These are phyloP conservation scores for Thymelicus acteon DNA, from an alignment of 2,888 invertebrate species.

Conservation along the genomic window DNA sequence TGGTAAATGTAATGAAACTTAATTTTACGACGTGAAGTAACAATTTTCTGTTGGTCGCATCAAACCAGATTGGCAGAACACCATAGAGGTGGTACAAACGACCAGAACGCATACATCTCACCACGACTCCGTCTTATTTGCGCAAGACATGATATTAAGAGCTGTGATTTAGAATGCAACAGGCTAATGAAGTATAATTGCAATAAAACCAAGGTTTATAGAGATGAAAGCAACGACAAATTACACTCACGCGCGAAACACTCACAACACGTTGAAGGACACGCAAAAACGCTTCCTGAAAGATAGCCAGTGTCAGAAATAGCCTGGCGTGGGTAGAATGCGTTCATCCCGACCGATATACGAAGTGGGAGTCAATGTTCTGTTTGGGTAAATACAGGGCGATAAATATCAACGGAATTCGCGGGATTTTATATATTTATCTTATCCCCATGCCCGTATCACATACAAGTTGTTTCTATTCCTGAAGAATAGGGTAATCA, in stretches of 20 bases:
- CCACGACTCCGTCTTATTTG: background rate
- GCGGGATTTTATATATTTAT: background rate
- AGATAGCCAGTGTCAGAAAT: slow-evolving; percentile 20
- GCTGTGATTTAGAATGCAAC: slow-evolving; percentile 20
- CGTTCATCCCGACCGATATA: slow-evolving; percentile 14
- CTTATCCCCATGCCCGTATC: no score
- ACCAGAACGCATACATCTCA: no score
- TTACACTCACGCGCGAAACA: background rate
- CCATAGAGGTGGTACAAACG: background rate
- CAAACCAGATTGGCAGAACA: background rate
- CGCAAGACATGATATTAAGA: background rate
- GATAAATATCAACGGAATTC: background rate
- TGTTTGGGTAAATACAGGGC: background rate
- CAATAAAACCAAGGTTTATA: slow-evolving; percentile 26
- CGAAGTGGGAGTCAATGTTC: slow-evolving; percentile 1
- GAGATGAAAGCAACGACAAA: slow-evolving; percentile 15
- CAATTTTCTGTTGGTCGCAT: background rate
- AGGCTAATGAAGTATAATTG: background rate
- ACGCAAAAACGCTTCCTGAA: slow-evolving; percentile 29
- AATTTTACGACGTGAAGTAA: background rate
- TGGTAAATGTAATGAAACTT: background rate
- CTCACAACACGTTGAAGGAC: slow-evolving; percentile 14
- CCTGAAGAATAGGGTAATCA: no score
- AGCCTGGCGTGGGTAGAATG: slow-evolving; percentile 24
- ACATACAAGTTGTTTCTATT: no score